Evolutionary conservation across 2,113 vertebrate genomes (phyloP), one percentile per base, ranked within the genome.

Genomic region (Nicator chloris): DNA sequence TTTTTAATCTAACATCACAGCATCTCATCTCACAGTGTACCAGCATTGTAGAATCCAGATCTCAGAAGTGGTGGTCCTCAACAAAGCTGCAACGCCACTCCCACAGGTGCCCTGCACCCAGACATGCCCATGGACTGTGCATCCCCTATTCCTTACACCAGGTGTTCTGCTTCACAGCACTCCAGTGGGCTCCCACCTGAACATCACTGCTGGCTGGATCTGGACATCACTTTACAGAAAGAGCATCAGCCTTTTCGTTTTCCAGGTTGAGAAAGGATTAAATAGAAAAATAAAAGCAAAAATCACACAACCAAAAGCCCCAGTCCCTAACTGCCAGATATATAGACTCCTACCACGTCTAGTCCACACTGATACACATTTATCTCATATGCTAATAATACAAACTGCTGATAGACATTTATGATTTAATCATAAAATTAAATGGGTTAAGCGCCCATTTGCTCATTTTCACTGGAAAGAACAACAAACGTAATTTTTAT

Each of bases 21-120:
- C 31, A 68, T 13, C 51, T 37, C 19, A 35, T n/a, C 76, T 53
- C 47, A 63, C 27, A 66, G 73, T 10, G 1, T n/a, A 82, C 5
- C 14, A 5, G 23, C 3, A 1, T 70, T 70, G 53, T 7, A 65
- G 16, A 69, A 72, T 22, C 13, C 69, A 56, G 14, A 51, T 23
- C 6, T 44, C 0, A 0, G 49, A 56, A 82, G 9, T 0, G 13
- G 10, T 24, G 47, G 9, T 73, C 47, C 61, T 37, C 13, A 2
- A 39, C 9, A 70, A 68, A 75, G 66, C 56, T 8, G 1, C 54
- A 47, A 12, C 0, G 0, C 23, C 50, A 19, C 49, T 35, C 23
- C 20, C 33, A 31, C 6, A 30, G 23, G 31, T 10, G 26, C 40
- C 15, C 85, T 60, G 50, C 53, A 77, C 11, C 33, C 63, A 39